A percentile compares a stretch with the other conserved stretches of the same genome.
These are phyloP conservation scores for Drosophila ironensis DNA, from an alignment of 1,140 invertebrate genomes.

Conservation along the genomic window DNA sequence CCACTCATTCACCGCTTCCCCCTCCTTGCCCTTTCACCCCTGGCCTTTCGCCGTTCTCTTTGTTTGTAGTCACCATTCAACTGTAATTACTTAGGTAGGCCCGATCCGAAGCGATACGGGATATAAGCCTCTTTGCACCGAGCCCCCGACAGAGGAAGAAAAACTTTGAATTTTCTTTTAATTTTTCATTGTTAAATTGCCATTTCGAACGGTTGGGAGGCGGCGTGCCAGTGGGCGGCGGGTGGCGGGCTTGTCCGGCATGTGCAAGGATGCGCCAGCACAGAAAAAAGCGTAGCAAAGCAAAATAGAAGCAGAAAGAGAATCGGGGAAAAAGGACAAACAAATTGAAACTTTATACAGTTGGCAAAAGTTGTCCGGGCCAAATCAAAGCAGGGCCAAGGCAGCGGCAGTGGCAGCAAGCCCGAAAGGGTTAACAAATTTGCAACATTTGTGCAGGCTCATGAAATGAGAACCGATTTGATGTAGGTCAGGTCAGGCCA, in stretches of 20 bases:
- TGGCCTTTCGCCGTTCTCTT: slow-evolving; percentile 3
- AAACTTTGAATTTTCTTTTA: slow-evolving; percentile 76
- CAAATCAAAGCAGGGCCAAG: slow-evolving; percentile 19
- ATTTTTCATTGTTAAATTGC: slow-evolving; percentile 80
- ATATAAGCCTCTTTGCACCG: slow-evolving; percentile 62
- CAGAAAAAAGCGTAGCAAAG: slow-evolving; percentile 6
- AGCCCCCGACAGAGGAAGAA: slow-evolving; percentile 33
- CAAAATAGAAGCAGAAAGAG: slow-evolving; percentile 6
- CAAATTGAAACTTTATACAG: slow-evolving; percentile 53
- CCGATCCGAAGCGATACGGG: slow-evolving; percentile 43
- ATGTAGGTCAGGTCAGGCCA: slow-evolving; percentile 35
- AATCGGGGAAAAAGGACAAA: slow-evolving; percentile 24
- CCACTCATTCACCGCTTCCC: not conserved
- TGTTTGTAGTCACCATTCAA: slow-evolving; percentile 73
- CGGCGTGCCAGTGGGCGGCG: no score
- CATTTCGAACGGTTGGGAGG: slow-evolving; percentile 26
- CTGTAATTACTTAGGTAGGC: slow-evolving; percentile 74
- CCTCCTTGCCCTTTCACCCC: not conserved
- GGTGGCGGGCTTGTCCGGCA: no score
- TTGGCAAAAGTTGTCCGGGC: slow-evolving; percentile 31
- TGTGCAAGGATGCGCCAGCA: slow-evolving; percentile 36
- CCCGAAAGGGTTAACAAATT: slow-evolving; percentile 43
- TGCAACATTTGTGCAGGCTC: slow-evolving; percentile 17
- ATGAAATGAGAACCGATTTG: slow-evolving; percentile 36
- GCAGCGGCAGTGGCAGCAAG: no score